Conservation (phyloP, 2,113 vertebrate species). For the Tautogolabrus adspersus region DNA sequence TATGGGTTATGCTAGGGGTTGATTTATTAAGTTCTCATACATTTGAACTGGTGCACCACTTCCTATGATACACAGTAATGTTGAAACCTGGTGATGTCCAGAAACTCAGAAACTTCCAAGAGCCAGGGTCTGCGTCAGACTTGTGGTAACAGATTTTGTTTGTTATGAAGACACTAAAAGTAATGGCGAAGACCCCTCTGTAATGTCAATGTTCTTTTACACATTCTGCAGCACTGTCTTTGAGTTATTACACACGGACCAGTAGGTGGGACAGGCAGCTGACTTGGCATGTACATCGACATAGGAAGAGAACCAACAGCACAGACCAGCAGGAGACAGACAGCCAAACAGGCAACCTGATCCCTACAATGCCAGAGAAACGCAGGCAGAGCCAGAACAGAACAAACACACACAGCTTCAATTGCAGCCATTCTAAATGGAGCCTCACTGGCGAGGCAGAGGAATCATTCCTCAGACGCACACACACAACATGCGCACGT, state of each 20-base stretch:
- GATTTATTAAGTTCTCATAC: too few relatives aligned
- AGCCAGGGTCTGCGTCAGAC: neutral
- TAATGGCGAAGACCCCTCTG: constrained; percentile 5
- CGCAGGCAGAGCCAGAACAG: constrained; percentile 43
- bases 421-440: constrained; percentile 62
- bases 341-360: constrained; percentile 55
- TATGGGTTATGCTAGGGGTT: too few relatives aligned
- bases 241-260: constrained; percentile 34
- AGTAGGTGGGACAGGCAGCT: constrained; percentile 46
- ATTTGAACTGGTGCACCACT: neutral
- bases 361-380: constrained; percentile 47
- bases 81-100: neutral
- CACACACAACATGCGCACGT: constrained; percentile 57
- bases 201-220: constrained; percentile 7
- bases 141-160: neutral
- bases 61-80: neutral
- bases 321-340: constrained; percentile 46
- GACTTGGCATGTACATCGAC: constrained; percentile 52
- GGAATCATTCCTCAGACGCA: constrained; percentile 68
- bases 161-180: neutral
- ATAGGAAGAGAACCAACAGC: constrained; percentile 38
- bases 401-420: constrained; percentile 55
- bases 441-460: constrained; percentile 62
- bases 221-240: constrained; percentile 27
- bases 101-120: neutral